Conservation (phyloP, 1,140 invertebrate genomes). For the Plectrocnemia conspersa region DNA sequence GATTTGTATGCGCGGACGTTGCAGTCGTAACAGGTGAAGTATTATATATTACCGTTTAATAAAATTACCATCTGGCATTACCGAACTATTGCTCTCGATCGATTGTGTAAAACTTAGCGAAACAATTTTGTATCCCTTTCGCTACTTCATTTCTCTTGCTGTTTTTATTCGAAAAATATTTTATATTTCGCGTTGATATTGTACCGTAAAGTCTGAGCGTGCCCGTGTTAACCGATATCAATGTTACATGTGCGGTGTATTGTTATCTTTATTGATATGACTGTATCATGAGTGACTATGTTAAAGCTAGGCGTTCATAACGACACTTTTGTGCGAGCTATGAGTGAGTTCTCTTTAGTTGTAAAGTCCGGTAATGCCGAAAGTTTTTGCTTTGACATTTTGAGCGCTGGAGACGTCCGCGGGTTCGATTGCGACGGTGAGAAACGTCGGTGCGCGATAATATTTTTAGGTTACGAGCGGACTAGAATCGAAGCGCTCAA, state of each 20-base stretch:
- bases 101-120: background rate
- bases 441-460: too few relatives aligned
- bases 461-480: too few relatives aligned
- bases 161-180: background rate
- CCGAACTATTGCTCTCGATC: constrained; percentile 29
- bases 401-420: too few relatives aligned
- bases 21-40: constrained; percentile 28
- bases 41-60: constrained; percentile 7
- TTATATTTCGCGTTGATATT: too few relatives aligned
- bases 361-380: constrained; percentile 34
- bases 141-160: background rate
- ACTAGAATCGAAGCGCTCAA: constrained; percentile 16
- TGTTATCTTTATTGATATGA: constrained; percentile 19
- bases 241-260: constrained; percentile 8
- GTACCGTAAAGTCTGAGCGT: background rate
- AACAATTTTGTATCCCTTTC: background rate
- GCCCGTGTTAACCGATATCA: constrained; percentile 6
- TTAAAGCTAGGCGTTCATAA: constrained; percentile 9
- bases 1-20: constrained; percentile 25
- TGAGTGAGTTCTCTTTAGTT: constrained; percentile 12
- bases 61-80: constrained; percentile 25
- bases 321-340: constrained; percentile 8
- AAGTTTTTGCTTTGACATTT: constrained; percentile 33
- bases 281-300: constrained; percentile 16
- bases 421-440: background rate